Evolutionary conservation across 2,113 vertebrate species (phyloP).

Genomic region (Prinia subflava): DNA sequence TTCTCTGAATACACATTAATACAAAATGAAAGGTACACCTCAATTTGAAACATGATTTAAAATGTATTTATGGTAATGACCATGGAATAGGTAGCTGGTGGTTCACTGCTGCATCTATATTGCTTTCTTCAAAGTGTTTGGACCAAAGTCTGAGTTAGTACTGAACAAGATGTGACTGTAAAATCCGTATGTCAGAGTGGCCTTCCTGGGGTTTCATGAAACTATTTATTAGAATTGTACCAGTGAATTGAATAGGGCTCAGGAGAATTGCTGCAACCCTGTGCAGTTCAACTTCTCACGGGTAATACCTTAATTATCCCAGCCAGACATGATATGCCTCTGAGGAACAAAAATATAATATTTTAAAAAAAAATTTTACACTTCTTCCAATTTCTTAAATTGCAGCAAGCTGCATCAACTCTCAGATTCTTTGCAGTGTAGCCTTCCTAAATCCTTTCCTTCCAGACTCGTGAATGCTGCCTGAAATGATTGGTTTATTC

Average conservation of each 20-base stretch:
- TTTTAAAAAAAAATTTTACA: accelerated
- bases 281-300: neutral
- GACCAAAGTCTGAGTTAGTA: neutral
- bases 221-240: neutral
- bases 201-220: neutral
- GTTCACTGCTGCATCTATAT: neutral
- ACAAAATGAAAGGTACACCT: neutral
- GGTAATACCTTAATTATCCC: neutral
- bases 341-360: neutral
- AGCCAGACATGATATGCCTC: neutral
- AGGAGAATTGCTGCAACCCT: neutral
- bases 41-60: neutral
- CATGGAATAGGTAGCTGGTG: neutral
- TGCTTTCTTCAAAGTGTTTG: neutral
- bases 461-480: neutral
- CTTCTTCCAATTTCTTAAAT: neutral
- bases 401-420: neutral
- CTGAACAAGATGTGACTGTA: neutral
- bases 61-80: neutral
- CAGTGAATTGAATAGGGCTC: neutral
- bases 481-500: neutral
- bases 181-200: neutral
- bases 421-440: neutral
- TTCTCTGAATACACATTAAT: neutral
- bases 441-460: neutral